Evolutionary conservation across 2,888 invertebrate species (phyloP), one percentile per base, ranked within the genome.

Genomic region (Poecilobothrus nobilitatus): DNA sequence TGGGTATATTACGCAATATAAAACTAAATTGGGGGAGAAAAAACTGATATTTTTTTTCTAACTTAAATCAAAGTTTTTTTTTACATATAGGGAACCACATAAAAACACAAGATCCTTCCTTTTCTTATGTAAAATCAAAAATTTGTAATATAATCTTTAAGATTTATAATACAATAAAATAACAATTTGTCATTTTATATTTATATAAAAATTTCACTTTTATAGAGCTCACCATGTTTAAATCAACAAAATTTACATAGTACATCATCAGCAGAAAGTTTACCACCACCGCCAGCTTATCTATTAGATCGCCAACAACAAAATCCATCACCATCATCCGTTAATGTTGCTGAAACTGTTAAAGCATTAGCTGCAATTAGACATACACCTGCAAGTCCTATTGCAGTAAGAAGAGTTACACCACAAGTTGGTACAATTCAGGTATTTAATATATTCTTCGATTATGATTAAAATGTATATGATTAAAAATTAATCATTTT

Each of bases 321-420:
- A 41, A 69, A 68, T 67, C 66, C 71, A 67, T 71, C 73, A 68
- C 70, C 74, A 68, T 78, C 81, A 61, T 75, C 80, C 67, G 84
- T 88, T 62, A 90, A 89, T 75, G 94, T 94, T 21, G 92, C 94
- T 0, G 93, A 94, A 80, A 92, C 93, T 0, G 91, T 94, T 9
- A 91, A 92, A 78, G 92, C 91, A 63, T 82, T 94, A 69, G 93
- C 92, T 0, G 92, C 93, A 77, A 81, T 93, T 71, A 89, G 91
- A 75, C 94, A 94, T 81, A 92, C 91, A 75, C 93, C 94, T 0
- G 92, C 93, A 3, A 94, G 93, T 73, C 94, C 94, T 6, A 89
- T 89, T 72, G 85, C 91, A 7, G 82, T 90, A 34, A 85, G 91
- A 9, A 86, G 89, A 71, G 76, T 78, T 70, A 73, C 73, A 1